phyloP scores from a whole-genome alignment of 2,888 invertebrate genomes.

The Ctenicera cuprea region DNA sequence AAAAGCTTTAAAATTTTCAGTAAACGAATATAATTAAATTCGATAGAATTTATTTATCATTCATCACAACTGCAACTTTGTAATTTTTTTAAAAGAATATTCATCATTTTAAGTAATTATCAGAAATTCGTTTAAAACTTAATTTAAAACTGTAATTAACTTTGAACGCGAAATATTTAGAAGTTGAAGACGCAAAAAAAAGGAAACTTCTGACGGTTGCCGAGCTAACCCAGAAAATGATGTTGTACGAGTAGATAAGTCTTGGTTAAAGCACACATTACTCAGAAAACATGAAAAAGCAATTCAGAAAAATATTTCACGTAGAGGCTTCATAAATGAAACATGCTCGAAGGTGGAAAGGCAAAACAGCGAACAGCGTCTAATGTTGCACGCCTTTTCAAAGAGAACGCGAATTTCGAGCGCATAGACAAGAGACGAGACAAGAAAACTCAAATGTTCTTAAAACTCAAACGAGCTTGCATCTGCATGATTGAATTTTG shows the following conservation, averaged over 20 bases:
- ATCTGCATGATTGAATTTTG: constrained; percentile 28
- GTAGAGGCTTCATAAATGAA: constrained; percentile 27
- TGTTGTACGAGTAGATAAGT: constrained; percentile 10
- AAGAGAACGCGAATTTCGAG: not conserved
- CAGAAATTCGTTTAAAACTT: too few relatives aligned
- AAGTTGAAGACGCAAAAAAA: not conserved
- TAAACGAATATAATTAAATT: too few relatives aligned
- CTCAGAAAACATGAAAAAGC: constrained; percentile 28
- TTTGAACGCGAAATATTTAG: too few relatives aligned
- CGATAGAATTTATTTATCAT: too few relatives aligned
- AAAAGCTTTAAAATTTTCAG: too few relatives aligned
- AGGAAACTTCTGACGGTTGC: not conserved
- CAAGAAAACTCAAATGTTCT: constrained; percentile 23
- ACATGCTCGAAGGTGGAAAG: constrained; percentile 22
- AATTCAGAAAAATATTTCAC: constrained; percentile 29
- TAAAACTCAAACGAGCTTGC: constrained; percentile 21
- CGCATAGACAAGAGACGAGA: constrained; percentile 28
- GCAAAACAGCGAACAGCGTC: constrained; percentile 15
- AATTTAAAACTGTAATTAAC: too few relatives aligned
- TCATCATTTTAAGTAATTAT: too few relatives aligned
- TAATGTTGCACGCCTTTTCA: constrained; percentile 14
- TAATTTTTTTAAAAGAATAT: too few relatives aligned
- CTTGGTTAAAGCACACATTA: constrained; percentile 12
- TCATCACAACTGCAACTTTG: too few relatives aligned
- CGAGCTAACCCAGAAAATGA: not conserved